Evolutionary conservation across 2,888 invertebrate genomes (phyloP).

Genomic region (Amblyteles armatorius): DNA sequence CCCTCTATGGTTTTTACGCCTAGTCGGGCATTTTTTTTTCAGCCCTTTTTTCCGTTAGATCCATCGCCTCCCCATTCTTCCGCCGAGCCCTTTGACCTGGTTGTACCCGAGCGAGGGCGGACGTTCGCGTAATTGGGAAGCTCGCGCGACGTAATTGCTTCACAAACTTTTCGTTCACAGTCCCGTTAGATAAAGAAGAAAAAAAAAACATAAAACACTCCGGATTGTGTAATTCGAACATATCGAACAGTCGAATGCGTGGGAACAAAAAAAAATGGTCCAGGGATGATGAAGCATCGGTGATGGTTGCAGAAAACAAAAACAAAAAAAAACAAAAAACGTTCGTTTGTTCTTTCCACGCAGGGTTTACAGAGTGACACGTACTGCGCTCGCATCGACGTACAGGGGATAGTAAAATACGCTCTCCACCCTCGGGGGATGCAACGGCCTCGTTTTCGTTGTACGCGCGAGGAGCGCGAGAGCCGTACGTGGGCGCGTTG

Average conservation of each 20-base stretch:
- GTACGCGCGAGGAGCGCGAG: constrained; percentile 7
- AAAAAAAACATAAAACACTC: constrained; percentile 6
- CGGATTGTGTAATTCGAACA: constrained; percentile 35
- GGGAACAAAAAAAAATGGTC: constrained; percentile 10
- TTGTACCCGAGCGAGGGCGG: background rate
- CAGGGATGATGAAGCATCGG: constrained; percentile 18
- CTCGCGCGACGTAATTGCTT: constrained; percentile 42
- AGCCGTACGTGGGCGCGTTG: constrained; percentile 40
- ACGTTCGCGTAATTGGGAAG: constrained; percentile 33
- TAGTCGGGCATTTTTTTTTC: background rate
- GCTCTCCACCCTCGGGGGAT: constrained; percentile 38
- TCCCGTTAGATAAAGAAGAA: background rate
- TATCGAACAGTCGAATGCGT: constrained; percentile 23
- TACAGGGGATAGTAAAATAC: constrained; percentile 58
- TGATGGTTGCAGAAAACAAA: constrained; percentile 1
- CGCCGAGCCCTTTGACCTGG: constrained; percentile 3
- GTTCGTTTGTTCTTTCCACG: constrained; percentile 31
- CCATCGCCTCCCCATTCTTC: background rate
- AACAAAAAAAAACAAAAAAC: constrained; percentile 12
- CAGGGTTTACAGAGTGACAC: constrained; percentile 29
- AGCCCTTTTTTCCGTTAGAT: background rate
- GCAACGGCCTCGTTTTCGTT: constrained; percentile 46
- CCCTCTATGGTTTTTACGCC: background rate
- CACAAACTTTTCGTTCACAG: constrained; percentile 33
- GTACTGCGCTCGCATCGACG: constrained; percentile 29